Evolutionary conservation across 2,888 invertebrate species (phyloP).

Genomic region (Pseudococcus longispinus): DNA sequence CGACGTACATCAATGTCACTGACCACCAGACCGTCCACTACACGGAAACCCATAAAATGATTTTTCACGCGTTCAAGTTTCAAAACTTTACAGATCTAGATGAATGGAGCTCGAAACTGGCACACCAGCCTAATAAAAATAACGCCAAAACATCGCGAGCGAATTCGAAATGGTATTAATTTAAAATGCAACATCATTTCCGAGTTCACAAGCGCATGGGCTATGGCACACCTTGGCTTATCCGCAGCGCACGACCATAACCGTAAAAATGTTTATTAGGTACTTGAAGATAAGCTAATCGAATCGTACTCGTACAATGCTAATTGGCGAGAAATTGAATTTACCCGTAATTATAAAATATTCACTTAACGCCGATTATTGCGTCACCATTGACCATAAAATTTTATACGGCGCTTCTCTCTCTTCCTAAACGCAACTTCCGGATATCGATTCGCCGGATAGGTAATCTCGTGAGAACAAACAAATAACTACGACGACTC

Average conservation of each 20-base stretch:
- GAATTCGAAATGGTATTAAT: background rate
- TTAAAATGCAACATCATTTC: background rate
- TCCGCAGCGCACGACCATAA: background rate
- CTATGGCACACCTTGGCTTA: background rate
- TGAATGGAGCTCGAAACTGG: background rate
- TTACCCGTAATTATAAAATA: background rate
- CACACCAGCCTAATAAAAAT: background rate
- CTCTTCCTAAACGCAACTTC: background rate
- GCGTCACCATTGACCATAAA: constrained; percentile 8
- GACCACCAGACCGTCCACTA: background rate
- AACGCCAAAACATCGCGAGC: background rate
- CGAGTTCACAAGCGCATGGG: background rate
- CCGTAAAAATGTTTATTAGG: background rate
- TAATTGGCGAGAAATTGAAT: constrained; percentile 19
- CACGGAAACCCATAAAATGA: background rate
- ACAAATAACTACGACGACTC: background rate
- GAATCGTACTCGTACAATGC: background rate
- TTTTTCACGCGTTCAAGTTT: background rate
- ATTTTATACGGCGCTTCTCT: background rate
- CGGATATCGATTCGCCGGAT: background rate
- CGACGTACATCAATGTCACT: background rate
- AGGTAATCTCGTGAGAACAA: constrained; percentile 7
- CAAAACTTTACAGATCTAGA: background rate
- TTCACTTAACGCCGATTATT: background rate
- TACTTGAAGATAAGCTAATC: background rate